Conservation (phyloP, 2,797 vertebrate species). For the Phalanger gymnotis region DNA sequence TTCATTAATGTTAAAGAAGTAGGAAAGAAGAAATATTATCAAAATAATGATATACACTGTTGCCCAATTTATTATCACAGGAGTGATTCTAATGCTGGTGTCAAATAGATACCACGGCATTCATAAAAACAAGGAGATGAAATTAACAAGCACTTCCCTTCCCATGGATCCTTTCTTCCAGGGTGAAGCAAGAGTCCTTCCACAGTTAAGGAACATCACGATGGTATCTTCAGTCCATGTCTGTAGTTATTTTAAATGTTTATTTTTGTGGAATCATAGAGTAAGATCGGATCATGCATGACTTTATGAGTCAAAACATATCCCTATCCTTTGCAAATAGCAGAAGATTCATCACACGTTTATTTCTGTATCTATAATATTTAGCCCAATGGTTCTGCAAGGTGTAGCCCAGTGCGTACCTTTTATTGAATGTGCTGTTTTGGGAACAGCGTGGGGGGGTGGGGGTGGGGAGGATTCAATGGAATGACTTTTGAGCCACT, state of each 20-base stretch:
- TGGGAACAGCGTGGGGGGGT: neutral
- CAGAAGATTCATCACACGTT: neutral
- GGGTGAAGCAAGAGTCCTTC: neutral
- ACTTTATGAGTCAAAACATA: neutral
- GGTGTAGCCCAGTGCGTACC: neutral
- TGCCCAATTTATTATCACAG: neutral
- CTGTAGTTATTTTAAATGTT: neutral
- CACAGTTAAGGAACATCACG: neutral
- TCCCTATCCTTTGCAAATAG: neutral
- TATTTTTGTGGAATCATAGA: neutral
- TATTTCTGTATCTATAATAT: neutral
- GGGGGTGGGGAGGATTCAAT: neutral
- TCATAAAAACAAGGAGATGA: neutral
- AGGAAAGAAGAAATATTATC: slow-evolving; percentile 18
- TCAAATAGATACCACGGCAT: neutral
- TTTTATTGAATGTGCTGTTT: neutral
- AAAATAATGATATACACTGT: neutral
- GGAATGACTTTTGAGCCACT: neutral
- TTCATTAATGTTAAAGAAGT: neutral
- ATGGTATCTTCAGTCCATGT: neutral
- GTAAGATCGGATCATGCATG: neutral
- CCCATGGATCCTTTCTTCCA: neutral
- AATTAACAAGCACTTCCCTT: slow-evolving; percentile 7
- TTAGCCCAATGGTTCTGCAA: neutral
- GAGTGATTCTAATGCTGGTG: neutral